These are phyloP conservation scores for Malurus cyaneus DNA, from an alignment of 2,113 vertebrate genomes.

Conservation along the genomic window DNA sequence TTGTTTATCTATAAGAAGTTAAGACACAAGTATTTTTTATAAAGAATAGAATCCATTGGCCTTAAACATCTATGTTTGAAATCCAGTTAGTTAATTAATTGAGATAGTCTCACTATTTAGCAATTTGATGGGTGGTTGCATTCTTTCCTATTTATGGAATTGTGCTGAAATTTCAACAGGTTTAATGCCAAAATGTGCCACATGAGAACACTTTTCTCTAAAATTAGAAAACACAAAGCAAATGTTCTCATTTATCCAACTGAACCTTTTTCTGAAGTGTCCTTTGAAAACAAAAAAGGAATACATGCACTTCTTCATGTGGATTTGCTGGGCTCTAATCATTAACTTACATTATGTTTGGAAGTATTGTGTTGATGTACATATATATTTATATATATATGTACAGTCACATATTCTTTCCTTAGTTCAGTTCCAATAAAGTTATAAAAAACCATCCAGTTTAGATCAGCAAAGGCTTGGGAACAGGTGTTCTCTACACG, in stretches of 20 bases:
- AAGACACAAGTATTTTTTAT: neutral
- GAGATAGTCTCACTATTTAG: neutral
- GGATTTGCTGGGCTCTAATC: neutral
- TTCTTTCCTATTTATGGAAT: neutral
- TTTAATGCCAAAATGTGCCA: neutral
- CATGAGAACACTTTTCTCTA: neutral
- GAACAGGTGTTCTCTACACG: neutral
- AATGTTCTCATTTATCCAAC: neutral
- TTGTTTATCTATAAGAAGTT: neutral
- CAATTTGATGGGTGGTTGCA: neutral
- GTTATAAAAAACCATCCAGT: neutral
- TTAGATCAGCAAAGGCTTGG: neutral
- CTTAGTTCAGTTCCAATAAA: neutral
- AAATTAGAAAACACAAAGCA: neutral
- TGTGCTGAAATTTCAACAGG: neutral
- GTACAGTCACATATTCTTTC: neutral
- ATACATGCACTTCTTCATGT: neutral
- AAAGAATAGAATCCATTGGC: neutral
- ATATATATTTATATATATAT: neutral
- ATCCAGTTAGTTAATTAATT: neutral
- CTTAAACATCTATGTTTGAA: neutral
- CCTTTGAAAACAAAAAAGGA: neutral
- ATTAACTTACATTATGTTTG: neutral
- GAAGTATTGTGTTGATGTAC: neutral
- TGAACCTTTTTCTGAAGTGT: neutral